Evolutionary conservation across 1,140 invertebrate genomes (phyloP).

Genomic region (Pteromalus puparum): DNA sequence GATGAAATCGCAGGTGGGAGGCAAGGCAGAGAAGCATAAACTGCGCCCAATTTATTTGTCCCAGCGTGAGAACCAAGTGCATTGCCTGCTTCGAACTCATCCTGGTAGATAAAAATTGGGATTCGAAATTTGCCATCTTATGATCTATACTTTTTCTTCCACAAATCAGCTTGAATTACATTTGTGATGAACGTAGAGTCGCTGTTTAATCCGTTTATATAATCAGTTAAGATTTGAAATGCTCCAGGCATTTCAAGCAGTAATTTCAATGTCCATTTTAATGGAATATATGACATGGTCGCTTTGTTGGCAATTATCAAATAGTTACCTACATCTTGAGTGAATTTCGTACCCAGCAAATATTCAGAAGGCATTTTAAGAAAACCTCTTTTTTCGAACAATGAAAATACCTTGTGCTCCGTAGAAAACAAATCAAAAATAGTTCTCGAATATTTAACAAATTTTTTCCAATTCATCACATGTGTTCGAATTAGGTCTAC

Average conservation of each 20-base stretch:
- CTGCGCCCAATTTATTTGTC: background rate
- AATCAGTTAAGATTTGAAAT: constrained; percentile 12
- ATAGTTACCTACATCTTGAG: background rate
- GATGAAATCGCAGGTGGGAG: constrained; percentile 2
- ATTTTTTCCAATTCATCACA: background rate
- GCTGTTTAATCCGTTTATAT: constrained; percentile 4
- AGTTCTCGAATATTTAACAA: background rate
- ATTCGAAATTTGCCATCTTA: background rate
- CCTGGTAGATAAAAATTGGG: background rate
- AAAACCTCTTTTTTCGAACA: background rate
- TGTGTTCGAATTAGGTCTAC: background rate
- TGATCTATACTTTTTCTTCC: constrained; percentile 8
- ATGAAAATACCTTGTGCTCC: background rate
- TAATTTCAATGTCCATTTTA: constrained; percentile 14
- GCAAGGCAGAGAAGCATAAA: constrained; percentile 12
- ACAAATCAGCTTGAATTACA: constrained; percentile 1
- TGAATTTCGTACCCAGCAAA: background rate
- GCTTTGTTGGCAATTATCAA: background rate
- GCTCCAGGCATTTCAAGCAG: constrained; percentile 8
- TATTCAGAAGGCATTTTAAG: background rate
- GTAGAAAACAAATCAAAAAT: background rate
- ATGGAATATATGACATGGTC: constrained; percentile 9
- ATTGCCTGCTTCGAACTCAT: constrained; percentile 30
- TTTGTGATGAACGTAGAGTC: background rate
- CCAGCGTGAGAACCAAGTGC: constrained; percentile 14